Percentiles rank a stretch among this genome's conserved stretches.
phyloP scores from a whole-genome alignment of 2,888 invertebrate genomes.

The Torymus tubicola region DNA sequence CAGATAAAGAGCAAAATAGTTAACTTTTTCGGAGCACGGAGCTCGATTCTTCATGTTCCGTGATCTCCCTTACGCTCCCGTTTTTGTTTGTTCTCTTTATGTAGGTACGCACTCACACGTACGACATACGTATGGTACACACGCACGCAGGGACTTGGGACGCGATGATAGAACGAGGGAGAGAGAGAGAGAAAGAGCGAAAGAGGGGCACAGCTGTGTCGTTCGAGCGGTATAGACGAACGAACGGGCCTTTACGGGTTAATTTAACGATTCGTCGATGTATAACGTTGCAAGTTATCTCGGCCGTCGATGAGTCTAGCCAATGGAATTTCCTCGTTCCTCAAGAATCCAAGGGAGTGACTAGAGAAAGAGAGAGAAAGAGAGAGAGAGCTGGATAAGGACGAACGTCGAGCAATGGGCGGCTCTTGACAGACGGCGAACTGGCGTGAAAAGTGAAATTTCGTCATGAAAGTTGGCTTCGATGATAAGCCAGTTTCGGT shows the following conservation, averaged over 20 bases:
- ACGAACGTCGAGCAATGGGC: neutral
- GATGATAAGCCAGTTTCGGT: constrained; percentile 54
- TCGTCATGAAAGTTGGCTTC: constrained; percentile 49
- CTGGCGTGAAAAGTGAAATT: constrained; percentile 51
- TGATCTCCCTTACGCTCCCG: constrained; percentile 28
- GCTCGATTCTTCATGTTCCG: constrained; percentile 1
- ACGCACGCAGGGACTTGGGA: constrained; percentile 13
- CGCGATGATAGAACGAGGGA: constrained; percentile 9
- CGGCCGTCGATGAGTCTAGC: neutral
- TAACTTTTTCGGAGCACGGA: constrained; percentile 35
- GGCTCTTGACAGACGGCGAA: neutral
- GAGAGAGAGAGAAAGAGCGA: constrained; percentile 23
- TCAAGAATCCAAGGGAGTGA: neutral
- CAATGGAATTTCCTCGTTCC: constrained; percentile 7
- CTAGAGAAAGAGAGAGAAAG: too few species aligned
- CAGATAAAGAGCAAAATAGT: constrained; percentile 19
- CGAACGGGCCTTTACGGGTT: constrained; percentile 3
- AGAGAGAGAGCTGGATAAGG: neutral
- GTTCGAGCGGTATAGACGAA: neutral
- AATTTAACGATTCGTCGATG: constrained; percentile 19
- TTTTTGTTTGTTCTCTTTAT: constrained; percentile 52
- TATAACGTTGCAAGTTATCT: neutral
- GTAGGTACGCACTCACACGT: neutral
- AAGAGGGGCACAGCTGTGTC: constrained; percentile 2
- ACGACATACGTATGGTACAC: constrained; percentile 5